These are phyloP conservation scores for Hydriomena furcata DNA, from an alignment of 2,888 invertebrate genomes.

Conservation along the genomic window DNA sequence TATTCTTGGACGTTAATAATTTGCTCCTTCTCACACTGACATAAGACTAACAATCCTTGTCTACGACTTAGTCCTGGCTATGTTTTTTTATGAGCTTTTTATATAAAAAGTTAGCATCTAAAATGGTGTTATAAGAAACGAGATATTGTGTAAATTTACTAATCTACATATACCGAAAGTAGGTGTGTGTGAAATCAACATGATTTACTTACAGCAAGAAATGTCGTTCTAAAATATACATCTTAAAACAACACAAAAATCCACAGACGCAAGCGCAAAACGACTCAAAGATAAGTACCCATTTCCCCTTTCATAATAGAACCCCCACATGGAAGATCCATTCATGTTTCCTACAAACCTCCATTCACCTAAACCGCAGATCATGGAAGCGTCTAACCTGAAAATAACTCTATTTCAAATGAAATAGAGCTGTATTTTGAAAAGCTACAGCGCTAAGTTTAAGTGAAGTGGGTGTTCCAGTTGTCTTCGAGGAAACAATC, in stretches of 20 bases:
- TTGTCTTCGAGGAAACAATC: conserved; percentile 43
- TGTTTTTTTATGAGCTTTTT: no score
- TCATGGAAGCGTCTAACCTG: background rate
- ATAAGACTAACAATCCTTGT: no score
- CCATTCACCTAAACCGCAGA: conserved; percentile 13
- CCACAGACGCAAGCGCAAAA: background rate
- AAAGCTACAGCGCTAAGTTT: background rate
- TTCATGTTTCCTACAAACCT: conserved; percentile 34
- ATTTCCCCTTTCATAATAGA: conserved; percentile 19
- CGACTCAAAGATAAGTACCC: conserved; percentile 15
- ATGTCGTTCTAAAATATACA: background rate
- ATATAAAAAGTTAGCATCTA: no score
- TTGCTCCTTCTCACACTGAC: no score
- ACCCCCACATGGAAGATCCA: conserved; percentile 40
- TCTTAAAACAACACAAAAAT: background rate
- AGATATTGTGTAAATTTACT: no score
- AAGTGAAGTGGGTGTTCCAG: conserved; percentile 24
- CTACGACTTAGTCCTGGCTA: no score
- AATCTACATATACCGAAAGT: no score
- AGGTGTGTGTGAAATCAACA: no score
- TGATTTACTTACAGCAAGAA: no score
- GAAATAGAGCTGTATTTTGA: conserved; percentile 8
- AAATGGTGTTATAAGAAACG: no score
- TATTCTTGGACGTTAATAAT: no score
- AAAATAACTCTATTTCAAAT: conserved; percentile 5